Evolutionary conservation across 2,888 invertebrate genomes (phyloP), one percentile per base, ranked within the genome.

Genomic region (Timandra comae): DNA sequence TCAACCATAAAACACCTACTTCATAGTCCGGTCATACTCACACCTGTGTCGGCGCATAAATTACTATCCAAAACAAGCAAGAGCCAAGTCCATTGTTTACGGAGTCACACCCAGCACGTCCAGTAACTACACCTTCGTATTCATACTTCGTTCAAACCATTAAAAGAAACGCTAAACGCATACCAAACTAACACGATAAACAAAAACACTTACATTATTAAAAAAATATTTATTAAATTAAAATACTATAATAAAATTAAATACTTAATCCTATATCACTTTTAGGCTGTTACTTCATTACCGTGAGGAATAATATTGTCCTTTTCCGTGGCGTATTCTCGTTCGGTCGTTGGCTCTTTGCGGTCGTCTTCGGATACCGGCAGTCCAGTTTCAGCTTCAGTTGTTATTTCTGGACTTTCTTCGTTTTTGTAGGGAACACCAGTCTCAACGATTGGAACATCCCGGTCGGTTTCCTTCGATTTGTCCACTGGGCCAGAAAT

Each of bases 191-290:
- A 61, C 52, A 52, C 49, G 57, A 16, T 50, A 31, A 55, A 40
- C 38, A 61, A 63, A 71, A 75, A 73, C 71, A 70, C 67, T 60
- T 42, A 27, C 37, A 42, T 56, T 57, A 58, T 62, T 60, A 59
- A 65, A 72, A 75, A 74, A 63, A 74, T 69, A 70, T 82, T 82
- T 82, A 81, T 84, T 84, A 77, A 55, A 78, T 84, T 84, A 76
- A 55, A 78, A 76, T 79, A 78, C 73, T 74, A 69, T 56, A 55
- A 69, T 70, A 73, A 66, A 70, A 68, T 71, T 73, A 76, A 66
- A 70, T 63, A 60, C 70, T 72, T 74, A 80, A 46, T 43, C 56
- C 71, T 72, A 41, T 73, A 80, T 81, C 79, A 81, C 78, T 77
- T n/a, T 76, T 64, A 79, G 42, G 68, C 60, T 41, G 59, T 53